Evolutionary conservation across 1,140 invertebrate species (phyloP), one percentile per base, ranked within the genome.

Genomic region (Palaemon carinicauda): DNA sequence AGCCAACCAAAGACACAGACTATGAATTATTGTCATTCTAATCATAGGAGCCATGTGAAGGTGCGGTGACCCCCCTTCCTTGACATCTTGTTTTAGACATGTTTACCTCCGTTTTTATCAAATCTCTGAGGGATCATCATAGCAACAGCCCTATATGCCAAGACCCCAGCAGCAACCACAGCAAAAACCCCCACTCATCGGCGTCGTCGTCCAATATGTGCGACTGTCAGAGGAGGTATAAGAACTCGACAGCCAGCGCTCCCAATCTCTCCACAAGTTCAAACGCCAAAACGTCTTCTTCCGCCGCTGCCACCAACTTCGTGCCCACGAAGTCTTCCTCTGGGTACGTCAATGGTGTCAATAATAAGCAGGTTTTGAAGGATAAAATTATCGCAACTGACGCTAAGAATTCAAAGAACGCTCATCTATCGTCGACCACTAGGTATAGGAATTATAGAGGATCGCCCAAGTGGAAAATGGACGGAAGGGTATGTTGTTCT

Each of bases 391-490:
- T 73, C 31, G 24, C 77, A 41, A 77, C 19, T 3, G 77, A 86
- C 50, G 60, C 4, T 19, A 79, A 71, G 50, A 80, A 86, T 31
- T 29, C 77, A n/a, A 86, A 53, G 77, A 80, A 86, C 77, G 50
- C 71, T 21, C 31, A 41, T 12, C 29, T 73, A 29, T 80, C 77
- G 14, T 80, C 83, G 19, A 21, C 19, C n/a, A 31, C 27, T 27
- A 56, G 83, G 10, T 86, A 86, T 77, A 86, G 41, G 77, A 86
- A 86, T 65, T 86, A 86, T 77, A 80, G 54, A n/a, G 83, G 83
- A 0, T 71, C 83, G 33, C 83, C 83, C 1, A 86, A 86, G 77
- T 86, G 83, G 83, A 79, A 29, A 33, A 54, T 86, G 41, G 83
- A 86, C 75, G 83, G 77, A 17, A 79, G 75, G 83, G 83, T 86